Conservation (phyloP, 2,888 invertebrate species). For the Andrena dorsata region DNA sequence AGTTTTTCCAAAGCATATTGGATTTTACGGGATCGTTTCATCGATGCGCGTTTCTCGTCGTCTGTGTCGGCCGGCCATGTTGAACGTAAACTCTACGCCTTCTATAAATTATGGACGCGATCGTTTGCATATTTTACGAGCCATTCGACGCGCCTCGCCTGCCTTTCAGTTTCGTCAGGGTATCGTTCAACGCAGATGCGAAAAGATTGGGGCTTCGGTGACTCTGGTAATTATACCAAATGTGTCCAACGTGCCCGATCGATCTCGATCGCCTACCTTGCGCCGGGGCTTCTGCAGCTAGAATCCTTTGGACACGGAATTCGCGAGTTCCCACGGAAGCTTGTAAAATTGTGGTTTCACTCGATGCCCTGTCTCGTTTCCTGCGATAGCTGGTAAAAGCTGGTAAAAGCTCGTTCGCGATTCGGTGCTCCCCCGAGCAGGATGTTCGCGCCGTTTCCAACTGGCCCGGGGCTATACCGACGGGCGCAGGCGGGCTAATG, state of each 20-base stretch:
- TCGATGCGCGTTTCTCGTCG: not conserved
- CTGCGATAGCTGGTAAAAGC: slow-evolving; percentile 21
- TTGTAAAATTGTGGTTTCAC: not conserved
- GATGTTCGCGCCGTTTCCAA: slow-evolving; percentile 62
- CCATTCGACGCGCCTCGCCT: not conserved
- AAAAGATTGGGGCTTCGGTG: not conserved
- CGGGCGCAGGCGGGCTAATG: slow-evolving; percentile 47
- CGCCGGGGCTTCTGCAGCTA: too few species aligned
- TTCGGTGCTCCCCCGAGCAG: slow-evolving; percentile 55
- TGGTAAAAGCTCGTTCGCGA: slow-evolving; percentile 15
- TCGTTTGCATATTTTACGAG: slow-evolving; percentile 11
- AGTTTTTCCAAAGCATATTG: not conserved
- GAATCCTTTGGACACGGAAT: not conserved
- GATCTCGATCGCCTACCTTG: too few species aligned
- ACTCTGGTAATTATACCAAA: too few species aligned
- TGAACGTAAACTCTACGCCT: not conserved
- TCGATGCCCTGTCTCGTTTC: slow-evolving; percentile 27
- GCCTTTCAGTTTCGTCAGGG: not conserved
- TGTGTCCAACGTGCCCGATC: too few species aligned
- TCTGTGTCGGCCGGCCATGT: not conserved
- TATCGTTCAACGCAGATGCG: not conserved
- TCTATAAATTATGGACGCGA: slow-evolving; percentile 6
- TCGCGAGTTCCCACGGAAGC: not conserved
- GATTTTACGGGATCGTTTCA: not conserved
- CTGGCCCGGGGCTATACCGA: slow-evolving; percentile 41